Conservation (phyloP, 2,888 invertebrate genomes). For the Agapetus fuscipes region DNA sequence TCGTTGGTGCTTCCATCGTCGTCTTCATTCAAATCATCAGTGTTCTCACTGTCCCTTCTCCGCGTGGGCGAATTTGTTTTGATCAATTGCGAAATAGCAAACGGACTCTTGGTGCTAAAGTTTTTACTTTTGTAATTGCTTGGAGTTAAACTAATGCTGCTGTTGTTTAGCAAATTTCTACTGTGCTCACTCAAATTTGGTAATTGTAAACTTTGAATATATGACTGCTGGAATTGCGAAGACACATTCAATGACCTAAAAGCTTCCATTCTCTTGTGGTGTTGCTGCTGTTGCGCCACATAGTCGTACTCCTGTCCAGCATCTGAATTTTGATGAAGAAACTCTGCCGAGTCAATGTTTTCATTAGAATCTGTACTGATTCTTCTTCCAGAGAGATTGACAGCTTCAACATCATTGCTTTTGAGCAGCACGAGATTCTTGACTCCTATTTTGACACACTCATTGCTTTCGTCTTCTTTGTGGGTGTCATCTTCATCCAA, state of each 20-base stretch:
- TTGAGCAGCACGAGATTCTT: slow-evolving; percentile 43
- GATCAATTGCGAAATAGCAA: slow-evolving; percentile 46
- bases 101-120: slow-evolving; percentile 48
- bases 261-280: slow-evolving; percentile 16
- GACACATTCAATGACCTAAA: slow-evolving; percentile 15
- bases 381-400: slow-evolving; percentile 40
- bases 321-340: too few species aligned
- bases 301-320: slow-evolving; percentile 38
- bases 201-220: slow-evolving; percentile 41
- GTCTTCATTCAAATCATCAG: slow-evolving; percentile 41
- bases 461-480: slow-evolving; percentile 34
- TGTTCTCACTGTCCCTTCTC: slow-evolving; percentile 41
- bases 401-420: slow-evolving; percentile 37
- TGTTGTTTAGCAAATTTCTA: slow-evolving; percentile 30
- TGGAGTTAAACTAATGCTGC: slow-evolving; percentile 23
- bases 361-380: slow-evolving; percentile 45
- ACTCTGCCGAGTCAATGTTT: slow-evolving; percentile 34
- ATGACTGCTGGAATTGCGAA: slow-evolving; percentile 39
- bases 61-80: slow-evolving; percentile 45
- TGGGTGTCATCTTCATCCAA: slow-evolving; percentile 32
- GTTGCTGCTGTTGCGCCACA: slow-evolving; percentile 6
- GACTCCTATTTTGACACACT: slow-evolving; percentile 36
- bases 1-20: slow-evolving; percentile 16
- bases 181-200: slow-evolving; percentile 32
- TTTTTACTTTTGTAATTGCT: slow-evolving; percentile 28